Conservation (phyloP, 2,113 vertebrate species). For the Hemiprocne comata region DNA sequence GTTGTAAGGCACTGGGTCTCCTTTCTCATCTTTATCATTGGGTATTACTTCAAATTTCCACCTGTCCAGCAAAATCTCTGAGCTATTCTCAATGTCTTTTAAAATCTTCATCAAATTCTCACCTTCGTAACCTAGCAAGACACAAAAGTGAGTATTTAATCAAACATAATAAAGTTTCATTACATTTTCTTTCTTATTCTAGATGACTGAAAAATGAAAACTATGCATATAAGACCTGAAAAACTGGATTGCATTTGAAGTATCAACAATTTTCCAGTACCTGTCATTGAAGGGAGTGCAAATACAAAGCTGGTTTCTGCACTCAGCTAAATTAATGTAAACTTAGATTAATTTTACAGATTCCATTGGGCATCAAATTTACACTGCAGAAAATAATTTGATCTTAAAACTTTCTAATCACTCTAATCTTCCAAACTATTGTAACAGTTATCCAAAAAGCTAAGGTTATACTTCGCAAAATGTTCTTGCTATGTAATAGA, state of each 20-base stretch:
- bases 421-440: not conserved
- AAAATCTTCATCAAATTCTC: conserved; percentile 92
- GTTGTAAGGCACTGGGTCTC: conserved; percentile 93
- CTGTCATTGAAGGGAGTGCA: not conserved
- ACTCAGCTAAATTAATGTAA: not conserved
- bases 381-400: not conserved
- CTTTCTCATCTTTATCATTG: conserved; percentile 90
- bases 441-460: not conserved
- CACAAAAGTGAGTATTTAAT: not conserved
- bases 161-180: not conserved
- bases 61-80: conserved; percentile 83
- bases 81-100: conserved; percentile 93
- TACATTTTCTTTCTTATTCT: not conserved
- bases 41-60: conserved; percentile 86
- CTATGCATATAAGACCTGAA: not conserved
- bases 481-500: not conserved
- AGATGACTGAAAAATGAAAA: not conserved
- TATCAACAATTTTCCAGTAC: not conserved
- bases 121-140: conserved; percentile 91
- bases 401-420: not conserved
- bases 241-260: not conserved
- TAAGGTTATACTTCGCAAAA: not conserved
- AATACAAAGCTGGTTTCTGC: not conserved
- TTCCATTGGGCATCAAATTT: not conserved
- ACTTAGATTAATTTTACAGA: not conserved